Conservation (phyloP, 2,797 vertebrate genomes). For the Spinus olivaceus region DNA sequence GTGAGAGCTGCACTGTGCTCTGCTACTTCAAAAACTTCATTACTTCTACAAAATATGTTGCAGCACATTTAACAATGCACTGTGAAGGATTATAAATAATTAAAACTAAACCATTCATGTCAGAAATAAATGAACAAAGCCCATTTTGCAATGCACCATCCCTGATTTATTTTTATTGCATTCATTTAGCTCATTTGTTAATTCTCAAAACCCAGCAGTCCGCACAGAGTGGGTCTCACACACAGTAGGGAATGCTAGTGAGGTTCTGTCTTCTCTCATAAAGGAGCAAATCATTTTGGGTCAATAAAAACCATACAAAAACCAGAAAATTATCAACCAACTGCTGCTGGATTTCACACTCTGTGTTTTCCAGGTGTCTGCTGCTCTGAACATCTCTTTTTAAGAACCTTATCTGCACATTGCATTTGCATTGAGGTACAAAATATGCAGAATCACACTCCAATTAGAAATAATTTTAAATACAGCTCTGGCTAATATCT, state of each 20-base stretch:
- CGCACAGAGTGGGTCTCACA: background rate
- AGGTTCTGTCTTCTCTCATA: background rate
- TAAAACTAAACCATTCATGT: conserved; percentile 59
- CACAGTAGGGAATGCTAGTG: background rate
- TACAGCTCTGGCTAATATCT: background rate
- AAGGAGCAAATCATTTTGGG: background rate
- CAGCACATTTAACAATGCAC: conserved; percentile 32
- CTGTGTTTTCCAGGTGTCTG: background rate
- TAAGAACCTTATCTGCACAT: background rate
- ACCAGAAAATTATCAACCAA: background rate
- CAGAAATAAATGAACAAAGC: conserved; percentile 67
- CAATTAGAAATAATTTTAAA: background rate
- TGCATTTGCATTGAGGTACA: background rate
- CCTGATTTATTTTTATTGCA: conserved; percentile 54
- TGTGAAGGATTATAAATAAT: conserved; percentile 65
- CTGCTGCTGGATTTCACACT: background rate
- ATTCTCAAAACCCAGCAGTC: conserved; percentile 33
- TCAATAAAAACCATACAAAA: background rate
- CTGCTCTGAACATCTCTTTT: background rate
- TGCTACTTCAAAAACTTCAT: conserved; percentile 18
- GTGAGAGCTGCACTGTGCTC: background rate
- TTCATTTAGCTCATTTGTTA: conserved; percentile 51
- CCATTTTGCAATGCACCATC: conserved; percentile 49
- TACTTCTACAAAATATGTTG: conserved; percentile 31
- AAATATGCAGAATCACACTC: conserved; percentile 40